Evolutionary conservation across 1,140 invertebrate species (phyloP), one percentile per base, ranked within the genome.

Genomic region (Drosophila bifasciata): DNA sequence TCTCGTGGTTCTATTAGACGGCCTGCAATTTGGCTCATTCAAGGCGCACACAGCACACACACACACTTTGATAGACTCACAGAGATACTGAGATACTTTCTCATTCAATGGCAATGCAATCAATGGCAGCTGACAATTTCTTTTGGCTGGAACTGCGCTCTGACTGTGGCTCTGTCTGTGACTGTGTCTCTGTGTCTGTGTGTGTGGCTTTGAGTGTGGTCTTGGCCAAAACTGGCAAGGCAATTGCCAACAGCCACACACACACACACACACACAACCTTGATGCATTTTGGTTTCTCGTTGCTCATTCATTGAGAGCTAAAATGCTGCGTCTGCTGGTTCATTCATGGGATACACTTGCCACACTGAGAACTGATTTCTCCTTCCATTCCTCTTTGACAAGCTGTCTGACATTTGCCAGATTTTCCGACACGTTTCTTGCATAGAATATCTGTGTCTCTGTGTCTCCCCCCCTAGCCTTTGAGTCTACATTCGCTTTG

Each of bases 391-490:
- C 23, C 63, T 25, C 52, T 43, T 45, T 76, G 80, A 86, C 81
- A 76, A 68, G 45, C 67, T 63, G 81, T 69, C 72, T 69, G 67
- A 73, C 62, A 69, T 76, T 84, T 76, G 62, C 81, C 76, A 80
- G 74, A 84, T 69, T 73, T 69, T 21, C 55, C 72, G 72, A 80
- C 76, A 84, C 80, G 80, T 84, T 84, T 80, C 67, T 73, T 63
- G 81, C 66, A 85, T 79, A 68, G 64, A 63, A 75, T 83, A 79
- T n/a, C 16, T 25, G 23, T 23, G 17, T 9, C 46, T 11, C 3
- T 13, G 19, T 13, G 2, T 15, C 13, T 11, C 3, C 23, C 11
- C 6, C 32, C 21, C 52, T 13, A n/a, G n/a, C 39, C 15, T 17
- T 25, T 2, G 2, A 9, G 1, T 13, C 44, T 1, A 17, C 17